Conservation (phyloP, 2,113 vertebrate species). For the Syngnathus floridae region DNA sequence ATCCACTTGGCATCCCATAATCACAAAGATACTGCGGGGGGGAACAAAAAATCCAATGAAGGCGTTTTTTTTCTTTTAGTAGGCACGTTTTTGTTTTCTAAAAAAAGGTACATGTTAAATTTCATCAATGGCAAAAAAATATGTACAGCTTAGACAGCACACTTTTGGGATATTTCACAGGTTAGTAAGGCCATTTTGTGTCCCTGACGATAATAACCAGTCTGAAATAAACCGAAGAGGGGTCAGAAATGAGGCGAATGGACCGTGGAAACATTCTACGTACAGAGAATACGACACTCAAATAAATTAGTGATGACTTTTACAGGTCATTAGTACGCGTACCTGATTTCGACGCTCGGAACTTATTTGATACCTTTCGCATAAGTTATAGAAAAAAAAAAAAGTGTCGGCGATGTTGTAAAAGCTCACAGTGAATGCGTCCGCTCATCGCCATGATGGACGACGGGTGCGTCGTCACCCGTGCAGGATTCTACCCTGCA, state of each 20-base stretch:
- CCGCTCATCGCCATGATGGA: constrained; percentile 65
- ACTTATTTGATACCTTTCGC: constrained; percentile 64
- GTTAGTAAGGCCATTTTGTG: constrained; percentile 61
- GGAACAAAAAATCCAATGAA: constrained; percentile 49
- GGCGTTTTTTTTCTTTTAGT: constrained; percentile 41
- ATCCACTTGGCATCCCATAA: constrained; percentile 58
- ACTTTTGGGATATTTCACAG: constrained; percentile 37
- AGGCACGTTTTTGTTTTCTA: constrained; percentile 53
- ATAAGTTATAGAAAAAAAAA: constrained; percentile 68
- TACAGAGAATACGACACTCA: constrained; percentile 30
- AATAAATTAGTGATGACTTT: constrained; percentile 71
- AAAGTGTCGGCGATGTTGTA: constrained; percentile 58
- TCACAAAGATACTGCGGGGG: constrained; percentile 49
- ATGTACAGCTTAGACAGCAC: constrained; percentile 69
- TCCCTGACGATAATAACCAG: constrained; percentile 30
- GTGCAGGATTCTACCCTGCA: constrained; percentile 75
- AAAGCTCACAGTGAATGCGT: constrained; percentile 72
- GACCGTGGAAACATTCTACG: constrained; percentile 32
- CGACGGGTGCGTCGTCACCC: constrained; percentile 30
- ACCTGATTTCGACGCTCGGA: constrained; percentile 64
- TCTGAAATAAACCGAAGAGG: constrained; percentile 63
- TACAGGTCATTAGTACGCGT: constrained; percentile 63
- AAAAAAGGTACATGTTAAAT: constrained; percentile 59
- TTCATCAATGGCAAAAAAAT: constrained; percentile 51
- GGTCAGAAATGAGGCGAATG: constrained; percentile 52